These are phyloP conservation scores for Sitophilus oryzae DNA, from an alignment of 1,140 invertebrate species.

Conservation along the genomic window DNA sequence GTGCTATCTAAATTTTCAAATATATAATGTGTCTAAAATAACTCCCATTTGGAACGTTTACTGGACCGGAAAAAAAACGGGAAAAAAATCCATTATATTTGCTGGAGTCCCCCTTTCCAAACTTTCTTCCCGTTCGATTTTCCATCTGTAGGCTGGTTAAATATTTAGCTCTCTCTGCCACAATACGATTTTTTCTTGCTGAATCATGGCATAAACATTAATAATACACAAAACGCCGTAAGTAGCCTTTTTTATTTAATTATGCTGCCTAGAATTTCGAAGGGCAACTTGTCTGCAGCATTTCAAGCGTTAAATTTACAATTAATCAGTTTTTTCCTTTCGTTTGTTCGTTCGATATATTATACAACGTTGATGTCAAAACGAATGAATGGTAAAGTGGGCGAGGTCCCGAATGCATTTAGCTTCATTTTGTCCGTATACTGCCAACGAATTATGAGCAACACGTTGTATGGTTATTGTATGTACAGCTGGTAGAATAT, in stretches of 20 bases:
- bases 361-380: constrained; percentile 12
- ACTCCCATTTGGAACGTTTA: too few species aligned
- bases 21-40: too few species aligned
- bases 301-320: constrained; percentile 25
- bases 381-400: constrained; percentile 12
- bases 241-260: constrained; percentile 25
- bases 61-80: too few species aligned
- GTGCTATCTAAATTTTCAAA: too few species aligned
- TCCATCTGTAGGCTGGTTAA: constrained; percentile 15
- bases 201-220: constrained; percentile 21
- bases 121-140: neutral
- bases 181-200: constrained; percentile 9
- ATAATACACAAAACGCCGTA: constrained; percentile 21
- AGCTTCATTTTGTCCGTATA: neutral
- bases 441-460: too few species aligned
- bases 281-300: constrained; percentile 28
- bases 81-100: too few species aligned
- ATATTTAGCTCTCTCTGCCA: constrained; percentile 12
- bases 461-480: too few species aligned
- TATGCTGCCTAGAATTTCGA: constrained; percentile 25
- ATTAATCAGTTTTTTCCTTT: constrained; percentile 26
- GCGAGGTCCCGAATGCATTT: constrained; percentile 6
- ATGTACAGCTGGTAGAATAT: too few species aligned
- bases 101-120: neutral
- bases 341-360: neutral